Base-by-base conservation (phyloP, 2,113 vertebrate genomes). In the Podiceps cristatus region DNA sequence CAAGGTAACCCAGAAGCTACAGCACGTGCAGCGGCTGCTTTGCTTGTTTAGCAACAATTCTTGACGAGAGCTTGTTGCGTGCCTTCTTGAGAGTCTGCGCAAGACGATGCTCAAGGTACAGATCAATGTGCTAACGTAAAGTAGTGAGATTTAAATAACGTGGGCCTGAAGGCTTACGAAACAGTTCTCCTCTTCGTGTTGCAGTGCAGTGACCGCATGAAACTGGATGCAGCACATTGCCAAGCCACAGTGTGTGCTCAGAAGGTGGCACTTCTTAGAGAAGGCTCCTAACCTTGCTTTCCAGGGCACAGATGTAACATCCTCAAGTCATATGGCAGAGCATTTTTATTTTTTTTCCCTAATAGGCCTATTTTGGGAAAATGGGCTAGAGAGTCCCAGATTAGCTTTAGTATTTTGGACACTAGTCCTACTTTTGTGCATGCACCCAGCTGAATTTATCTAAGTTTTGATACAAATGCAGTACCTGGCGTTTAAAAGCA, bases 371-470 rank as follows among this genome's bases (percentile, higher is more conserved):
- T 97, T 97, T 94, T 97, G 77, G 89, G 96, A 97, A 97, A 96
- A 85, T 97, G 93, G 95, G 95, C 95, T 96, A 95, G 50, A 89
- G 95, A 97, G 95, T 97, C 95, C 97, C 87, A 97, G 93, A 97
- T 97, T 94, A 96, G 79, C 82, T 89, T 82, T 53, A 71, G 84
- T 97, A 96, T 96, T 97, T 96, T 97, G 96, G 94, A 97, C 37
- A 11, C 31, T 85, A 96, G 96, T 94, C 91, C 97, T 96, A 97
- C 91, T 97, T 97, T 55, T 80, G 71, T 94, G 50, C 4, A 0
- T 47, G 84, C 28, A 85, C 67, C 31, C 74, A 47, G 87, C 31
- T 86, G 91, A 95, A 88, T 95, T 95, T 69, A 13, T 86, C 44
- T 40, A 25, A 60, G 91, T 84, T 96, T 86, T 56, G 67, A 66